phyloP scores from a whole-genome alignment of 2,113 vertebrate species.

The Dipodomys spectabilis region DNA sequence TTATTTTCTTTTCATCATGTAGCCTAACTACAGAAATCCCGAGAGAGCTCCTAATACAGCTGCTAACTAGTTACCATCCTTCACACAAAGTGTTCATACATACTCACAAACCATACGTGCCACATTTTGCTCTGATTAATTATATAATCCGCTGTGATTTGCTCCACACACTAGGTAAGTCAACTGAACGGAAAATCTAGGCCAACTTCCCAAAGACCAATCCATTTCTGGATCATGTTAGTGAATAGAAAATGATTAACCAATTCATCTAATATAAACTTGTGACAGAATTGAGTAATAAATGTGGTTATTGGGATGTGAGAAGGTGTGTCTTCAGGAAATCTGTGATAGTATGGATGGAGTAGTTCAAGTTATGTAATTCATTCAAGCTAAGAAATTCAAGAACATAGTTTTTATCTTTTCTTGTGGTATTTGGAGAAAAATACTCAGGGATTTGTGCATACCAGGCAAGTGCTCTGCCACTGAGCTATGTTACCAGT shows the following conservation, averaged over 20 bases:
- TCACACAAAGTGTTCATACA: neutral
- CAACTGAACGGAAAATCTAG: accelerated
- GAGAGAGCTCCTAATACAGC: neutral
- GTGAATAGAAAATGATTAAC: neutral
- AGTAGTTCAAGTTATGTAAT: neutral
- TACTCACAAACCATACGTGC: neutral
- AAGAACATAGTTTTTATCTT: neutral
- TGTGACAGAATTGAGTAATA: neutral
- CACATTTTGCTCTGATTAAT: neutral
- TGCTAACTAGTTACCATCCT: neutral
- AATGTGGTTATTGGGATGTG: neutral
- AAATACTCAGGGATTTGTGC: no score
- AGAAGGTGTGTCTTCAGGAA: neutral
- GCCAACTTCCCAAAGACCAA: neutral
- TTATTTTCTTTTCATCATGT: neutral
- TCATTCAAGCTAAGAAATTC: neutral
- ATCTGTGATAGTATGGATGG: neutral
- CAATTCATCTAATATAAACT: neutral
- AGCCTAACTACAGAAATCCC: neutral
- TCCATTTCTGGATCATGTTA: neutral
- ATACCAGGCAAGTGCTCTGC: no score
- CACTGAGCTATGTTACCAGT: no score
- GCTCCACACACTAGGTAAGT: neutral
- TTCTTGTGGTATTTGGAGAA: no score
- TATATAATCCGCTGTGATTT: neutral